Evolutionary conservation across 1,140 invertebrate species (phyloP), one percentile per base, ranked within the genome.

Genomic region (Brachionus sp.): DNA sequence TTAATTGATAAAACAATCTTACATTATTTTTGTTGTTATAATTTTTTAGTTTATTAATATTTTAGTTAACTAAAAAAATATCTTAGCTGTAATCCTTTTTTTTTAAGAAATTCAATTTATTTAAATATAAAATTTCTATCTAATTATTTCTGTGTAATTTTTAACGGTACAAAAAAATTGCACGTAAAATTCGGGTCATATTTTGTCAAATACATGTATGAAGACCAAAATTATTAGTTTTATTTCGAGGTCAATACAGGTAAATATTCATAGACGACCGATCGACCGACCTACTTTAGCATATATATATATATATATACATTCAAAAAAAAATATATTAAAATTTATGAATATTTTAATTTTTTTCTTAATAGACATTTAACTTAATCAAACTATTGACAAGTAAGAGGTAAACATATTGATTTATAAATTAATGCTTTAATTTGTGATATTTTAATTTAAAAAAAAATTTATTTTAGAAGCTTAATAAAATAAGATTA

Each of bases 261-360:
- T 66, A 66, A 66, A 66, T 66, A 7, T 57, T 57, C 5, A 57
- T 57, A 57, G 64, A 66, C 64, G 33, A 66, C 64, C 64, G 25
- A 66, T 66, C 29, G 64, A 35, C 25, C 64, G 64, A 66, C 64
- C 64, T 66, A 37, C 25, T 66, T 37, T 66, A 66, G 10, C 33
- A 33, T 66, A 33, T 9, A 25, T 25, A 23, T 64, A 25, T 62
- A 62, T 25, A 29, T 23, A 62, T 62, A 25, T 62, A 29, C 29
- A 29, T 29, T 29, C 3, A 29, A 29, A 29, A 29, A 29, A 29
- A 29, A 2, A 25, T 62, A 7, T 0, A 37, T 66, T 66, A 33
- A 57, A 57, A 57, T 57, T 57, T 57, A 57, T 57, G 50, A 19
- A 57, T 57, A 57, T 57, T 57, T 57, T 57, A 57, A 23, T 57